Percentiles rank a stretch among this genome's conserved stretches.
Evolutionary conservation across 2,113 vertebrate species (phyloP).

Genomic region (Zosterops hypoxanthus): DNA sequence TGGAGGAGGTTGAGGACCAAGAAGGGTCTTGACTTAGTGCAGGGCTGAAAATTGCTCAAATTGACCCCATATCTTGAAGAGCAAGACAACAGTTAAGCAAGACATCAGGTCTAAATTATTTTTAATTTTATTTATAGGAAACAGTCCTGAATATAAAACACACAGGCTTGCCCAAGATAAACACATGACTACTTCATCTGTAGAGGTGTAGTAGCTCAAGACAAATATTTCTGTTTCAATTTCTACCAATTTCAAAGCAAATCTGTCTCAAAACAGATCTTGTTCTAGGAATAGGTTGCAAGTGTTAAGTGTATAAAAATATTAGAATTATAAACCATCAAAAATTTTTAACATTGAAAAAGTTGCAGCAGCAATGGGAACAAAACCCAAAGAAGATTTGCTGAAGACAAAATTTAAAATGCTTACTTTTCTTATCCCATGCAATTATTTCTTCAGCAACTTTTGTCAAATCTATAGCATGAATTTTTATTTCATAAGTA

Average conservation of each 20-base stretch:
- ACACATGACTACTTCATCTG: not conserved
- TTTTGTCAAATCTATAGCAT: not conserved
- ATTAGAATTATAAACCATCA: not conserved
- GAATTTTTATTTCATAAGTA: not conserved
- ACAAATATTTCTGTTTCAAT: not conserved
- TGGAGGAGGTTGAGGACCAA: not conserved
- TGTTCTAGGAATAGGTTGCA: not conserved
- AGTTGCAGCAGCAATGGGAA: not conserved
- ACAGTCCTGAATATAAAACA: not conserved
- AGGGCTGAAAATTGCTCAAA: not conserved
- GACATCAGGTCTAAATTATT: not conserved
- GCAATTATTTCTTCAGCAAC: not conserved
- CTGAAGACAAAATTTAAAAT: not conserved
- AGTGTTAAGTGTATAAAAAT: not conserved
- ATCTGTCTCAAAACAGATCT: not conserved
- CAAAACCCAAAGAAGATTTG: not conserved
- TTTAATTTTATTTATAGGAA: not conserved
- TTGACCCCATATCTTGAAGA: not conserved
- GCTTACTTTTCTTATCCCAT: not conserved
- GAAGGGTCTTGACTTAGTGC: not conserved
- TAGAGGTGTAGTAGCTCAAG: not conserved
- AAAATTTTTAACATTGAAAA: not conserved
- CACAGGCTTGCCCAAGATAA: not conserved
- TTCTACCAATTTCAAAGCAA: not conserved
- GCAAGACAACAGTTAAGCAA: not conserved